phyloP scores from a whole-genome alignment of 2,888 invertebrate species.

The Diabrotica balteata region DNA sequence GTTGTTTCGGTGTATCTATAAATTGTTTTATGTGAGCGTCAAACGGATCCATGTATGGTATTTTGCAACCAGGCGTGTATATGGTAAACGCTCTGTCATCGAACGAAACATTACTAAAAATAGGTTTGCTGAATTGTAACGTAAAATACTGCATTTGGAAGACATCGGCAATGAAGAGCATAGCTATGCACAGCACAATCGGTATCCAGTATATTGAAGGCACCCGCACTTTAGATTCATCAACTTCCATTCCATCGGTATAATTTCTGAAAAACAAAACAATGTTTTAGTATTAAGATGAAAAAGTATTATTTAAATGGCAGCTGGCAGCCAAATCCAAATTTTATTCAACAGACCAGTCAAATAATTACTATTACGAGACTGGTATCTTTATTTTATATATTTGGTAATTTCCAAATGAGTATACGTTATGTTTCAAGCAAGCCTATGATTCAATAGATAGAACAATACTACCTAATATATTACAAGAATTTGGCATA shows the following conservation, averaged over 20 bases:
- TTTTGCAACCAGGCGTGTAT: conserved; percentile 66
- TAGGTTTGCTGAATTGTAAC: conserved; percentile 11
- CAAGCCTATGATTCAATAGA: too few relatives aligned
- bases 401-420: too few relatives aligned
- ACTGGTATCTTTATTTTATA: too few relatives aligned
- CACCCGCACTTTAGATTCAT: conserved; percentile 41
- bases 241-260: conserved; percentile 45
- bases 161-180: conserved; percentile 51
- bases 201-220: conserved; percentile 48
- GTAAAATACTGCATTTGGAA: conserved; percentile 46
- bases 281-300: background rate
- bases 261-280: conserved; percentile 35
- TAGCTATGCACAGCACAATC: conserved; percentile 43
- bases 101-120: conserved; percentile 4
- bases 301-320: too few relatives aligned
- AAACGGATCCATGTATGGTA: conserved; percentile 70
- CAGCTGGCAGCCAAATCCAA: too few relatives aligned
- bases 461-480: too few relatives aligned
- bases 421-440: too few relatives aligned
- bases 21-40: conserved; percentile 66
- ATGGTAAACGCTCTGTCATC: conserved; percentile 27
- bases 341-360: too few relatives aligned
- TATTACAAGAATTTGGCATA: too few relatives aligned
- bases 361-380: too few relatives aligned
- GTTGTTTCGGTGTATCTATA: conserved; percentile 61